Base-by-base conservation (phyloP, 2,888 invertebrate genomes). In the Phortica magna region DNA sequence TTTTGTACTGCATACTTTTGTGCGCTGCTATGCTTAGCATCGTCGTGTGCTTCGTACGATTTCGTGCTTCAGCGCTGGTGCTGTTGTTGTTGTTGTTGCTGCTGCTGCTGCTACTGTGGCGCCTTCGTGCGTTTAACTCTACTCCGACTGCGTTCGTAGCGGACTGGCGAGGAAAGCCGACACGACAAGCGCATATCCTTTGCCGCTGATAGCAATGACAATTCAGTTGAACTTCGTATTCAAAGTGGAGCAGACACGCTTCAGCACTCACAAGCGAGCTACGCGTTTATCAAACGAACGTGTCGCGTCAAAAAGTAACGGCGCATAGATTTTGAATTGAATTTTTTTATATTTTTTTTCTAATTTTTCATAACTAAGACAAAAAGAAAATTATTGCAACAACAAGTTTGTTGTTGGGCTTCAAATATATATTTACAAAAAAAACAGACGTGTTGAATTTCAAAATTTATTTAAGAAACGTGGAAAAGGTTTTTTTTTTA, bases 221-320 rank as follows among this genome's bases (percentile, higher is more conserved):
- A 85, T 85, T 90, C 90, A 90, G 91, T 91, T 88, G 89, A 84
- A 85, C 86, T 87, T 88, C 89, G 90, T 84, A 88, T 88, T 86
- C 89, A 88, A 85, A 83, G 83, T 79, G 81, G 88, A 85, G 81
- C 85, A 88, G 88, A 90, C 88, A 87, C 83, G 84, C 80, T 78
- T 75, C 76, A 71, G n/a, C 73, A 19, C 61, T 22, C 55, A 61
- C 17, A 64, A 76, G 41, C 75, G 39, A 53, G 39, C 22, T 42
- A 73, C 59, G 12, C 72, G 41, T 48, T 19, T 31, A 31, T 31
- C 31, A 31, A 31, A 31, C 31, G 31, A 31, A 31, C 31, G 31
- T 31, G 31, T 31, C 31, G 31, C 14, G 22, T 71, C 10, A n/a
- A 57, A 73, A 72, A 67, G 4, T n/a, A 59, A 17, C 9, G 22